A percentile compares a stretch with the other conserved stretches of the same genome.
phyloP scores from a whole-genome alignment of 1,140 invertebrate species.

The Lepidurus couesii region DNA sequence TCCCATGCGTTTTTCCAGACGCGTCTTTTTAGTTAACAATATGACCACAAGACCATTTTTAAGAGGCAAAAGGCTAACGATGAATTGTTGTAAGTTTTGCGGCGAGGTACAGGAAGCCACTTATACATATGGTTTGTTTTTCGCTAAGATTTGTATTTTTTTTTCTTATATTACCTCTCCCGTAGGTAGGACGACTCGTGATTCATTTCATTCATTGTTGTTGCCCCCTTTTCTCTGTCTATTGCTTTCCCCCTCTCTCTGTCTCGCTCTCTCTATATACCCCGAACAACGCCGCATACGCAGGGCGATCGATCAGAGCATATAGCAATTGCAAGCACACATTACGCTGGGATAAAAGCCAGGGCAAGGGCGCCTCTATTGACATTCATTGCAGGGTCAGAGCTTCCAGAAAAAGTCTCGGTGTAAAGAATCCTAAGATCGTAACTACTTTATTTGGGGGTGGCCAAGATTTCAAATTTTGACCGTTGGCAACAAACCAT shows the following conservation, averaged over 20 bases:
- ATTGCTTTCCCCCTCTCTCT: not conserved
- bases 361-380: not conserved
- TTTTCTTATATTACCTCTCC: not conserved
- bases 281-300: constrained; percentile 8
- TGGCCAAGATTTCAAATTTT: not conserved
- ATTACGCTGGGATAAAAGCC: not conserved
- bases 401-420: not conserved
- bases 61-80: constrained; percentile 8
- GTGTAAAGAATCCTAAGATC: not conserved
- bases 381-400: not conserved
- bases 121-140: not conserved
- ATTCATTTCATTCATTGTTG: not conserved
- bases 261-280: not conserved
- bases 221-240: not conserved
- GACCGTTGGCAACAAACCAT: not conserved
- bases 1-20: not conserved
- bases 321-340: not conserved
- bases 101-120: not conserved
- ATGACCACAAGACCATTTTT: not conserved
- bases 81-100: not conserved
- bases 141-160: not conserved
- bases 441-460: not conserved
- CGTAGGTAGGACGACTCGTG: not conserved
- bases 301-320: not conserved
- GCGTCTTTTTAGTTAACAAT: not conserved